A percentile compares a stretch with the other conserved stretches of the same genome.
Evolutionary conservation across 2,797 vertebrate genomes (phyloP).

Genomic region (Dallia pectoralis): DNA sequence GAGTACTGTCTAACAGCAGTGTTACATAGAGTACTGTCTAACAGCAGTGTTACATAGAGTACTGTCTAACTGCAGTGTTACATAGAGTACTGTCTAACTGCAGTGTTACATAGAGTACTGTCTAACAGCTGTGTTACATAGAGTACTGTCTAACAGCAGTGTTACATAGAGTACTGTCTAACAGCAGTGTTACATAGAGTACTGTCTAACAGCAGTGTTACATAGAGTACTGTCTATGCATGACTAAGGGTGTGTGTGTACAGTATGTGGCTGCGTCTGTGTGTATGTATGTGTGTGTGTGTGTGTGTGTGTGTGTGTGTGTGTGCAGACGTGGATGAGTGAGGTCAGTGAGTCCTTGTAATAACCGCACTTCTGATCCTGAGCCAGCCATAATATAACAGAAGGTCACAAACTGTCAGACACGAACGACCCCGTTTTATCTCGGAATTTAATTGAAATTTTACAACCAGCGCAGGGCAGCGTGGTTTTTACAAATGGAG

Average conservation of each 20-base stretch:
- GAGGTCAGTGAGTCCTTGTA: neutral
- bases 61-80: too few species aligned
- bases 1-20: too few species aligned
- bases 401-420: conserved; percentile 44
- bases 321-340: neutral
- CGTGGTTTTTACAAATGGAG: conserved; percentile 3
- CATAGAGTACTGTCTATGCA: neutral
- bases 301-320: neutral
- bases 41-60: too few species aligned
- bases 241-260: neutral
- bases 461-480: conserved; percentile 13
- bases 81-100: too few species aligned
- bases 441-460: neutral
- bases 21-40: too few species aligned
- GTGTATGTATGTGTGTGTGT: neutral
- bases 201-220: conserved; percentile 37
- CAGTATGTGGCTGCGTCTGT: neutral
- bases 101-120: too few species aligned
- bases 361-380: conserved; percentile 3
- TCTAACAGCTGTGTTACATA: too few species aligned
- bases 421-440: conserved; percentile 3
- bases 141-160: too few species aligned
- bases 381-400: conserved; percentile 2
- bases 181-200: conserved; percentile 12
- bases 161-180: too few species aligned